phyloP scores from a whole-genome alignment of 1,140 invertebrate species.

The Nomia melanderi region DNA sequence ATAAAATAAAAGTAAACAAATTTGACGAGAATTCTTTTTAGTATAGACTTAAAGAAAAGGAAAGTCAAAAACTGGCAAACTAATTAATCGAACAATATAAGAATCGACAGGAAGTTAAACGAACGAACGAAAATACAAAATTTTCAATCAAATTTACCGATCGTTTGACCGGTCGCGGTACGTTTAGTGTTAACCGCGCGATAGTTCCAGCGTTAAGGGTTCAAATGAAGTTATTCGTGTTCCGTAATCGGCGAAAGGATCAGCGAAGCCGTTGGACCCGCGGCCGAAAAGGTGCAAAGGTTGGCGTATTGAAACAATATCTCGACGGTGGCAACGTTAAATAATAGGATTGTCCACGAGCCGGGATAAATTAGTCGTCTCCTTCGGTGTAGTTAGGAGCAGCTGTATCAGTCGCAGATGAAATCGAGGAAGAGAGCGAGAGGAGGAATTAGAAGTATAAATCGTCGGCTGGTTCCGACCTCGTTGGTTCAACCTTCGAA shows the following conservation, averaged over 20 bases:
- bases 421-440: conserved; percentile 47
- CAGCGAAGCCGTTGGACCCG: background rate
- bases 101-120: too few relatives aligned
- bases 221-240: background rate
- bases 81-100: too few relatives aligned
- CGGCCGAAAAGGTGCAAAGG: too few relatives aligned
- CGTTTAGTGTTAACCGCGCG: too few relatives aligned
- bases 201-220: too few relatives aligned
- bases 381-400: background rate
- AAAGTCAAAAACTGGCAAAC: too few relatives aligned
- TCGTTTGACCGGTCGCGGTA: too few relatives aligned
- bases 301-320: background rate
- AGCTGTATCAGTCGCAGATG: conserved; percentile 34
- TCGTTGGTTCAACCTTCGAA: conserved; percentile 60
- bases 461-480: conserved; percentile 51
- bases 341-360: background rate
- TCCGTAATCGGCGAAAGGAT: background rate
- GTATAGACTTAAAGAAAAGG: too few relatives aligned
- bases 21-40: too few relatives aligned
- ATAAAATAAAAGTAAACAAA: too few relatives aligned
- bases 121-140: too few relatives aligned
- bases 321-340: background rate
- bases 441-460: conserved; percentile 60
- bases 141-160: too few relatives aligned
- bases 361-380: conserved; percentile 11